Evolutionary conservation across 2,113 vertebrate species (phyloP), one percentile per base, ranked within the genome.

Genomic region (Saimiri boliviensis): DNA sequence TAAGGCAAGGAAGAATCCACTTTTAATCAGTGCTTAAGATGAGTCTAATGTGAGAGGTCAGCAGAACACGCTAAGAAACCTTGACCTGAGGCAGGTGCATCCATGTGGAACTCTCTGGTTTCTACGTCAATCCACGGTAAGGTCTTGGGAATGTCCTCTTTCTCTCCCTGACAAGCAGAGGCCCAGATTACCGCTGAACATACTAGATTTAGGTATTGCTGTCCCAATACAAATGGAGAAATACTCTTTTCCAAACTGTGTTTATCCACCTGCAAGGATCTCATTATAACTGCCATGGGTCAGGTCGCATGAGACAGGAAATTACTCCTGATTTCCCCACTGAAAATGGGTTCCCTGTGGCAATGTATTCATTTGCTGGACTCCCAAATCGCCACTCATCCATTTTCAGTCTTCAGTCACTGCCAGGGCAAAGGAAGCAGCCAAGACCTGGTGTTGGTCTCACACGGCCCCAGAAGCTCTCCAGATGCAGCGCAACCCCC

Each of bases 71-170:
- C 54, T 5, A 73, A 70, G 56, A 71, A 42, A 68, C 13, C 3
- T 7, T 19, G 30, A 2, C n/a, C 42, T 35, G 37, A 60, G 60
- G 16, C 40, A 42, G 68, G n/a, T 20, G 6, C 30, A 0, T 2
- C 8, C 68, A 23, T 0, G 0, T 0, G 21, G 25, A 35, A 8
- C 8, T 2, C 35, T 20, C 90, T 47, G 70, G 42, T 8, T 63
- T 56, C 2, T 2, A 25, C 1, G 0, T 47, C 40, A 3, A 0
- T 35, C 42, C 30, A 3, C 0, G 1, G 8, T 45, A 47, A 88
- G 12, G 42, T 45, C 17, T 42, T 8, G 45, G 58, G 37, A 40
- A 32, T 1, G 6, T 35, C 56, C 25, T 42, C 17, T 58, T 14
- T 32, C 1, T 42, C 49, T 16, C 47, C 56, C 35, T 2, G 32